phyloP scores from a whole-genome alignment of 2,888 invertebrate species.

The Philereme transversata region DNA sequence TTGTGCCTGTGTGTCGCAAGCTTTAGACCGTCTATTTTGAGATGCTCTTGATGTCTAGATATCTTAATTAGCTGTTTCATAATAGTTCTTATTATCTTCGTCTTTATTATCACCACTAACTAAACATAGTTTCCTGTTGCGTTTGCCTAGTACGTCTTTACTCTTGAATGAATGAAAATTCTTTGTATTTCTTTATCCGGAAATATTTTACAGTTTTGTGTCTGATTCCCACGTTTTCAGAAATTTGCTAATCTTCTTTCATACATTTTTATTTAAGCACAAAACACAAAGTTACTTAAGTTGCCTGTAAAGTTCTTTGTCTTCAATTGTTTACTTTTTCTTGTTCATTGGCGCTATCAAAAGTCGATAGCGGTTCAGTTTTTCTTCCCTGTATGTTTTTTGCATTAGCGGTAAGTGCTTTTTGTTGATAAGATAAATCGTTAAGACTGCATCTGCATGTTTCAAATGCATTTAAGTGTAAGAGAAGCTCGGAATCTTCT shows the following conservation, averaged over 20 bases:
- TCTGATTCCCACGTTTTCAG: no score
- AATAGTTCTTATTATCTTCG: background rate
- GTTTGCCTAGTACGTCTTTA: no score
- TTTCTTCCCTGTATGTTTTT: slow-evolving; percentile 19
- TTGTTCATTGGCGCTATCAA: slow-evolving; percentile 6
- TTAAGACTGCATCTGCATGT: slow-evolving; percentile 18
- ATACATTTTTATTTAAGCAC: no score
- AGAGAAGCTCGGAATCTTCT: background rate
- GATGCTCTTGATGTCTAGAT: slow-evolving; percentile 16
- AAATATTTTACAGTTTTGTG: no score
- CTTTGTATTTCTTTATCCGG: no score
- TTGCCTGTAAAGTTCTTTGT: background rate
- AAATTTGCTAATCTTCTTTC: no score
- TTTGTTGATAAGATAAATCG: slow-evolving; percentile 22
- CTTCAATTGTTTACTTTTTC: background rate
- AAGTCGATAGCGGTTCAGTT: background rate
- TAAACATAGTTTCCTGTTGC: no score
- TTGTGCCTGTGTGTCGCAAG: slow-evolving; percentile 32
- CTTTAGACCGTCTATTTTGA: slow-evolving; percentile 30
- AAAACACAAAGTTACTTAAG: no score
- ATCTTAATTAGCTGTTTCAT: background rate
- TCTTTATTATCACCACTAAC: background rate
- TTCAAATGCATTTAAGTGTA: slow-evolving; percentile 1
- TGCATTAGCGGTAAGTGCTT: slow-evolving; percentile 25
- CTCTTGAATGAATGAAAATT: no score